phyloP scores from a whole-genome alignment of 2,113 vertebrate genomes.

The Tapirus terrestris region DNA sequence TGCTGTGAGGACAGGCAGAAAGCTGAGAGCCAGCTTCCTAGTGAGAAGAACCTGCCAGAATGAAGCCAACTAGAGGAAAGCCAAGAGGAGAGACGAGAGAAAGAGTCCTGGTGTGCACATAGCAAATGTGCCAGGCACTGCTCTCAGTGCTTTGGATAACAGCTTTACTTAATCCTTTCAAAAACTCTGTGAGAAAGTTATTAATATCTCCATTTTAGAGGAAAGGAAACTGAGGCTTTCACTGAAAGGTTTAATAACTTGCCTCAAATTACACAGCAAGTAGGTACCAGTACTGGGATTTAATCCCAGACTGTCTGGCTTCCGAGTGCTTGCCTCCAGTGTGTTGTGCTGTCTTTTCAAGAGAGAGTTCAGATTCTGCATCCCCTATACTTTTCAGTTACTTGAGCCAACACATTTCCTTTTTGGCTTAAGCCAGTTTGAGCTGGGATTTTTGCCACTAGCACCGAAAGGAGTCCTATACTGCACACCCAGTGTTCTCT shows the following conservation, averaged over 20 bases:
- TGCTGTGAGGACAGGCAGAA: not conserved
- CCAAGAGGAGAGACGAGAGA: not conserved
- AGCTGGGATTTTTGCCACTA: not conserved
- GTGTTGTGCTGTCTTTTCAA: not conserved
- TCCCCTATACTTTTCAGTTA: not conserved
- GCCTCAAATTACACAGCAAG: not conserved
- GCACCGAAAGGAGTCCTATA: not conserved
- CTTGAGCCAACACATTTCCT: not conserved
- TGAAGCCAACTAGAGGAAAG: not conserved
- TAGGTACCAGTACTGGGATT: not conserved
- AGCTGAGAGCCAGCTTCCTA: not conserved
- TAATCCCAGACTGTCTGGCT: not conserved
- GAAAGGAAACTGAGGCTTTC: not conserved
- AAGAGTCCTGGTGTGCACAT: not conserved
- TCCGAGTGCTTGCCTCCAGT: not conserved
- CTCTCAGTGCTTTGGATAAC: not conserved
- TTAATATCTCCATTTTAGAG: not conserved
- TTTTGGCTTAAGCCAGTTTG: not conserved
- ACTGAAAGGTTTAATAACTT: not conserved
- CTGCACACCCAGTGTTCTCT: not conserved
- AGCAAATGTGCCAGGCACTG: not conserved
- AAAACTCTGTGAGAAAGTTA: not conserved
- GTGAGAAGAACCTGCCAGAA: not conserved
- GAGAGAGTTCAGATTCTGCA: not conserved
- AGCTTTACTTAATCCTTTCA: not conserved